Conservation (phyloP, 1,140 invertebrate species). For the Acromyrmex echinatior region DNA sequence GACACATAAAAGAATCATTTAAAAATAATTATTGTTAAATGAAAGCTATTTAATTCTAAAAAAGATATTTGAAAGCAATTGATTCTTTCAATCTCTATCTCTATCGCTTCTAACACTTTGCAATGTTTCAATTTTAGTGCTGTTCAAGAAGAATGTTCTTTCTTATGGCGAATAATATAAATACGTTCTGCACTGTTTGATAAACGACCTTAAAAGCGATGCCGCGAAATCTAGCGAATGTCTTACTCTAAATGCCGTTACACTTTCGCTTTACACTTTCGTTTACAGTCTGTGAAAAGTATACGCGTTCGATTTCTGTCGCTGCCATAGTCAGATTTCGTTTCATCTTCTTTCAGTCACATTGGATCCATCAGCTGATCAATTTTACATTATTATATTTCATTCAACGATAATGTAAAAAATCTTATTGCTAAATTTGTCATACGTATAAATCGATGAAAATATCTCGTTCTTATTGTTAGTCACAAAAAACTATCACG, state of each 20-base stretch:
- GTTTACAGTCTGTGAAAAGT: slow-evolving; percentile 3
- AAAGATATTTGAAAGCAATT: neutral
- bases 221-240: slow-evolving; percentile 13
- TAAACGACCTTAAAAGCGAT: neutral
- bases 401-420: neutral
- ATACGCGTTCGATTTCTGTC: slow-evolving; percentile 16
- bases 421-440: neutral
- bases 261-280: slow-evolving; percentile 29
- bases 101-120: neutral
- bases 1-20: neutral
- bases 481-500: neutral
- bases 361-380: neutral
- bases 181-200: neutral
- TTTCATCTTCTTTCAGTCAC: neutral
- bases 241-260: slow-evolving; percentile 15
- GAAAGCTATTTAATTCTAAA: neutral
- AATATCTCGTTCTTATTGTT: neutral
- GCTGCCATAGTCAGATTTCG: neutral
- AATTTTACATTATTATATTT: neutral
- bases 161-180: neutral
- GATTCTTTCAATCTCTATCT: neutral
- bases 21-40: neutral
- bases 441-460: neutral
- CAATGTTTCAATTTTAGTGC: neutral
- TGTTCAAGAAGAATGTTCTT: neutral